These are phyloP conservation scores for Poeciliopsis presidionis DNA, from an alignment of 2,797 vertebrate genomes.

Conservation along the genomic window DNA sequence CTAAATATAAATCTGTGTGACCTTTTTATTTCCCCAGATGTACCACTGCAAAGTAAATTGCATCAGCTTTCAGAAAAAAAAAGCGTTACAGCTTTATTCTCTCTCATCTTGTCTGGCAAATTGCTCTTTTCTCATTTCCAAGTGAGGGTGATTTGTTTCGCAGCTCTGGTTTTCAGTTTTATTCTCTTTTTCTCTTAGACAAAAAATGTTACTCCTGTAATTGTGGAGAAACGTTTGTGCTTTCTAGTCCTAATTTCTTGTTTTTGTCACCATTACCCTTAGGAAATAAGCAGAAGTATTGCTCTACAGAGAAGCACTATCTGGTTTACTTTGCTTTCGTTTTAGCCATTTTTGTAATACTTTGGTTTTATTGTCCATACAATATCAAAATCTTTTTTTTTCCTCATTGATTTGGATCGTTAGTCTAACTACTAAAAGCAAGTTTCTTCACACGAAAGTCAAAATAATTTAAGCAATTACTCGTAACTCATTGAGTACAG, in stretches of 20 bases:
- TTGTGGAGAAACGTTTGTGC: constrained; percentile 8
- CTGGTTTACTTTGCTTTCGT: not conserved
- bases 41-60: constrained; percentile 68
- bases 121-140: constrained; percentile 57
- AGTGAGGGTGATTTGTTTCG: constrained; percentile 48
- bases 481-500: not conserved
- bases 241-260: constrained; percentile 17
- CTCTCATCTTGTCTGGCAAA: constrained; percentile 54
- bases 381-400: not conserved
- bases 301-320: constrained; percentile 7
- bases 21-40: constrained; percentile 78
- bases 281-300: constrained; percentile 18
- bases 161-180: constrained; percentile 28
- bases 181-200: constrained; percentile 7
- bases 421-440: not conserved
- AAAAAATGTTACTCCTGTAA: constrained; percentile 6
- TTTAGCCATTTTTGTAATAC: not conserved
- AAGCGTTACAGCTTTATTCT: constrained; percentile 57
- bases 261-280: constrained; percentile 39
- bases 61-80: constrained; percentile 62
- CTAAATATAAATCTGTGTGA: constrained; percentile 76
- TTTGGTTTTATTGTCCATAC: not conserved
- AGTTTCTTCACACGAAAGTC: not conserved
- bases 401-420: not conserved
- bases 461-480: not conserved